Base-by-base conservation (phyloP, 2,888 invertebrate genomes). In the Ornithoptera priamus region DNA sequence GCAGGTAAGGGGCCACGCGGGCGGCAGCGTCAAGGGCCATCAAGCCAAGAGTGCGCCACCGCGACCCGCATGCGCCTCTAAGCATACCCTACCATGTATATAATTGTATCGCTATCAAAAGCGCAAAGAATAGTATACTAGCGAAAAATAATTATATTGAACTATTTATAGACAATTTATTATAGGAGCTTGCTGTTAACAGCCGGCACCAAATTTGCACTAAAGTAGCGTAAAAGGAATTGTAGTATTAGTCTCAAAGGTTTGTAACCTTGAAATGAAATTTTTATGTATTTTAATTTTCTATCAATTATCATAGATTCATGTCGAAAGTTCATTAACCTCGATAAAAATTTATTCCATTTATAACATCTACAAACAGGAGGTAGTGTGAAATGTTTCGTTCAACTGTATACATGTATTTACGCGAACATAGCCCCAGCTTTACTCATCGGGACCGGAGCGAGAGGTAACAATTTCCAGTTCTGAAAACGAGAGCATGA, bases 11-110 rank as follows among this genome's bases (percentile, higher is more conserved):
- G 85, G 78, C 82, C 70, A 56, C 61, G 67, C 63, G 84, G 81
- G 78, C 81, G 80, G 74, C 82, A 80, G 79, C 80, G 83, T 89
- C 81, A 82, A 91, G 90, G 77, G 87, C 82, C 87, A 88, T 92
- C 82, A 77, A 90, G 89, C 79, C 80, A 79, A 89, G 90, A 80
- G 88, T 82, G 76, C 75, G 80, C 78, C 75, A 75, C 82, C 81
- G 75, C 75, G 82, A 77, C 75, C 81, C 84, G 84, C 85, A 83
- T 87, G 84, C 83, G 84, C 85, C 80, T 85, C 87, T 87, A 88
- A 89, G 85, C 83, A 85, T 82, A 68, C 79, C 80, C 81, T 82
- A 81, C 78, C 83, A 81, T 83, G 76, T 80, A 81, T 81, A 84
- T 67, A 62, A 67, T 83, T 85, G 80, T 86, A 80, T 82, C 74